These are phyloP conservation scores for Allobates femoralis DNA, from an alignment of 2,797 vertebrate species.

Conservation along the genomic window DNA sequence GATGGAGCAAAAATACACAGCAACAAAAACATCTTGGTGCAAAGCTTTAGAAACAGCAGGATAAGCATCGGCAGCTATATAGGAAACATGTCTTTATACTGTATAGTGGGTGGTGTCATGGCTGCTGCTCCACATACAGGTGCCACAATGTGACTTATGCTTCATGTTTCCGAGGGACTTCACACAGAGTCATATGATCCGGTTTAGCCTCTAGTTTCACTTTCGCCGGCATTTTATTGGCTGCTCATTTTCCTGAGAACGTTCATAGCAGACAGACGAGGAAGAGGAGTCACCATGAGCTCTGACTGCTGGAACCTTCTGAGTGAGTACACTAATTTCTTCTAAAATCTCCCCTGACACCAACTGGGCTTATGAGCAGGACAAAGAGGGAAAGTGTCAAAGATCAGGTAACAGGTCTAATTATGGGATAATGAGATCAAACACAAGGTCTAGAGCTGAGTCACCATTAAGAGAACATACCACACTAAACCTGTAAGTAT, in stretches of 20 bases:
- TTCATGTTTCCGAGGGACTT: constrained; percentile 36
- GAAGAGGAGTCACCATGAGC: constrained; percentile 27
- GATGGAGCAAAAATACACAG: too few species aligned
- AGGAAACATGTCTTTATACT: not conserved
- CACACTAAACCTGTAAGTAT: not conserved
- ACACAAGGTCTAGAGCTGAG: not conserved
- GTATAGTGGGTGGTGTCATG: not conserved
- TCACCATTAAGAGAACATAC: not conserved
- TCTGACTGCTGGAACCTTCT: not conserved
- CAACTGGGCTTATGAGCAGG: not conserved
- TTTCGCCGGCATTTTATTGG: constrained; percentile 43
- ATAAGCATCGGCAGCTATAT: too few species aligned
- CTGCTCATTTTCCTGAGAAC: not conserved
- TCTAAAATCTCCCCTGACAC: not conserved
- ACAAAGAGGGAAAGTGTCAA: too few species aligned
- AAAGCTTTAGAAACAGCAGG: too few species aligned
- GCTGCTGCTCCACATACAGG: not conserved
- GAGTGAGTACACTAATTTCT: constrained; percentile 23
- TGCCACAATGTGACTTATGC: not conserved
- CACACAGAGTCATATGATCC: constrained; percentile 16
- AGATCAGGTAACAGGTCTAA: not conserved
- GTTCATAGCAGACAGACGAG: constrained; percentile 4
- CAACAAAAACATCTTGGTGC: too few species aligned
- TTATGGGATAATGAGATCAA: not conserved
- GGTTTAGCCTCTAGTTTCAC: constrained; percentile 41